phyloP scores from a whole-genome alignment of 1,140 invertebrate genomes.

The Ctenoplectra terminalis region DNA sequence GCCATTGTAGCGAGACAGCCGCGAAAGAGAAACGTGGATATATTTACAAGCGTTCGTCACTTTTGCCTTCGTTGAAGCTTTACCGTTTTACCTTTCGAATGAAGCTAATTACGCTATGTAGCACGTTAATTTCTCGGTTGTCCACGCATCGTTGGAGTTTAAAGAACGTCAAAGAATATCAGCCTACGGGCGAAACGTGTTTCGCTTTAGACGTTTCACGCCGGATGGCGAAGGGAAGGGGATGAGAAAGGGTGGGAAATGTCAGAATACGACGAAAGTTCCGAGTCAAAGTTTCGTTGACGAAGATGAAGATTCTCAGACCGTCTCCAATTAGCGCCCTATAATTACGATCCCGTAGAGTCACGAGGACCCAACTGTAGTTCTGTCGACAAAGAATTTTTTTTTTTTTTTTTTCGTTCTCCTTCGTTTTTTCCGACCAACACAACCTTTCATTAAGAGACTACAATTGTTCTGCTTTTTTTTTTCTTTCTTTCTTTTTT shows the following conservation, averaged over 20 bases:
- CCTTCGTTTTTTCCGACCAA: not conserved
- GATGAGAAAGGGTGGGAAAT: not conserved
- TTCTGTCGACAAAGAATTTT: constrained; percentile 55
- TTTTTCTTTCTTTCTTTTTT: not conserved
- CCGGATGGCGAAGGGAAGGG: too few relatives aligned
- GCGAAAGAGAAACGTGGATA: not conserved
- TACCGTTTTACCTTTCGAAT: too few relatives aligned
- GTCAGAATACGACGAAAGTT: constrained; percentile 20
- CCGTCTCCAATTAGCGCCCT: constrained; percentile 59
- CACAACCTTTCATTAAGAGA: too few relatives aligned
- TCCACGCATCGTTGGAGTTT: constrained; percentile 33
- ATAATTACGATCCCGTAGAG: constrained; percentile 62
- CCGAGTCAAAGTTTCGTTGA: constrained; percentile 38
- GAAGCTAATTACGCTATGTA: constrained; percentile 29
- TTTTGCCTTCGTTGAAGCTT: not conserved
- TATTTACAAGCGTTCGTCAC: not conserved
- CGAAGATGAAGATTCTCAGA: constrained; percentile 54
- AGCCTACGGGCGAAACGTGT: constrained; percentile 8
- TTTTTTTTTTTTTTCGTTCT: not conserved
- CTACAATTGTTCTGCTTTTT: not conserved
- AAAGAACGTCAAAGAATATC: constrained; percentile 49
- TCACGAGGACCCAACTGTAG: constrained; percentile 4
- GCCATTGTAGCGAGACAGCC: not conserved
- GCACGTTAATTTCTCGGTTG: constrained; percentile 40
- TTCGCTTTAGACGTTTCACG: constrained; percentile 43